Conservation (phyloP, 2,888 invertebrate genomes). For the Aethes cnicana region DNA sequence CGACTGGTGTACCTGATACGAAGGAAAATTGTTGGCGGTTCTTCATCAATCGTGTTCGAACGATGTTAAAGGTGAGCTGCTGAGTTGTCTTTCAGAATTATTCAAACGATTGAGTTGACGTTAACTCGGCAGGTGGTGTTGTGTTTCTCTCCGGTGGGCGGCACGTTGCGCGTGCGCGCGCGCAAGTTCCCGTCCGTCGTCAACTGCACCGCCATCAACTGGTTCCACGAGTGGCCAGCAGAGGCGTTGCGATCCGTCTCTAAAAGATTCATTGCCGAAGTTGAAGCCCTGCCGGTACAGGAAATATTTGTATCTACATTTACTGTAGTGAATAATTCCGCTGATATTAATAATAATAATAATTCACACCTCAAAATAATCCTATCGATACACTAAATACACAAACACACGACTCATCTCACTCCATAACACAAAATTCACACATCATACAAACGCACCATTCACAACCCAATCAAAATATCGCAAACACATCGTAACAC, state of each 20-base stretch:
- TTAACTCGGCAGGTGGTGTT: slow-evolving; percentile 83
- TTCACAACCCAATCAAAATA: too few relatives aligned
- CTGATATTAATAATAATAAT: too few relatives aligned
- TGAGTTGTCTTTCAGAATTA: slow-evolving; percentile 6
- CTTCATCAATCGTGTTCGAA: slow-evolving; percentile 94
- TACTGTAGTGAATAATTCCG: too few relatives aligned
- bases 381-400: too few relatives aligned
- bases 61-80: slow-evolving; percentile 82
- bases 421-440: too few relatives aligned
- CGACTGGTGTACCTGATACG: slow-evolving; percentile 90
- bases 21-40: slow-evolving; percentile 97
- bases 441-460: too few relatives aligned
- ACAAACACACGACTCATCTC: too few relatives aligned
- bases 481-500: too few relatives aligned
- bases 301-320: background rate
- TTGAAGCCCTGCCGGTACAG: slow-evolving; percentile 86
- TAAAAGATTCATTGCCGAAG: slow-evolving; percentile 89
- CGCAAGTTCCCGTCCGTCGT: slow-evolving; percentile 97
- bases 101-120: background rate
- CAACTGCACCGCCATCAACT: slow-evolving; percentile 96
- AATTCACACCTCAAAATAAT: too few relatives aligned
- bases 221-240: slow-evolving; percentile 98
- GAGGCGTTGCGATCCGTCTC: slow-evolving; percentile 96
- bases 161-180: slow-evolving; percentile 92
- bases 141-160: slow-evolving; percentile 97